Evolutionary conservation across 1,140 invertebrate species (phyloP).

Genomic region (Sinonovacula constricta): DNA sequence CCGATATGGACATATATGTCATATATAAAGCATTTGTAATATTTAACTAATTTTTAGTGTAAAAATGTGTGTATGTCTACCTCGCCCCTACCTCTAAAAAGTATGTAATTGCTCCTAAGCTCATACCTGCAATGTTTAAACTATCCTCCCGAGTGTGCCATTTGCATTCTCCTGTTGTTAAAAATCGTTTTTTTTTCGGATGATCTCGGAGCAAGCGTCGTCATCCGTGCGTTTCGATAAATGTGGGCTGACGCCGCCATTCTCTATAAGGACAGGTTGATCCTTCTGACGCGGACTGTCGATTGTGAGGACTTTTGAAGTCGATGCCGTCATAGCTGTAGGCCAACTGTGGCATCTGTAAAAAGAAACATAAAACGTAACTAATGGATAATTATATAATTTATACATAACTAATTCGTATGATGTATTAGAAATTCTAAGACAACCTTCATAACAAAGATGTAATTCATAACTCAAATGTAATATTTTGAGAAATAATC

Average conservation of each 20-base stretch:
- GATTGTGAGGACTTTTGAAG: neutral
- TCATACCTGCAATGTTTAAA: conserved; percentile 73
- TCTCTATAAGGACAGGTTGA: conserved; percentile 72
- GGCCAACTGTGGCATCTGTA: conserved; percentile 34
- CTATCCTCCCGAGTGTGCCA: conserved; percentile 68
- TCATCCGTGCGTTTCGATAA: conserved; percentile 69
- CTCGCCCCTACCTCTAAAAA: too few relatives aligned
- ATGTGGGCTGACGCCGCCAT: conserved; percentile 73
- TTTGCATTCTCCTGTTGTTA: conserved; percentile 55
- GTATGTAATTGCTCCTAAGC: too few relatives aligned
- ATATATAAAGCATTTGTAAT: too few relatives aligned
- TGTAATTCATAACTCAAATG: too few relatives aligned
- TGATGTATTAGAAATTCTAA: too few relatives aligned
- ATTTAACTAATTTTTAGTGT: too few relatives aligned
- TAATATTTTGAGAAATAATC: too few relatives aligned
- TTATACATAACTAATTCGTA: neutral
- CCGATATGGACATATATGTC: too few relatives aligned
- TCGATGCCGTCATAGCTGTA: conserved; percentile 63
- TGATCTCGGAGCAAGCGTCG: conserved; percentile 74
- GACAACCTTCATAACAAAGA: too few relatives aligned
- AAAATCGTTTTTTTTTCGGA: conserved; percentile 71
- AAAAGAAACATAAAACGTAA: too few relatives aligned
- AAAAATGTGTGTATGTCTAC: too few relatives aligned
- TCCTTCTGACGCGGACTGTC: conserved; percentile 48
- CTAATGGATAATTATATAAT: neutral